A percentile compares a stretch with the other conserved stretches of the same genome.
Conservation (phyloP, 2,888 invertebrate species). For the Megalurothrips usitatus region DNA sequence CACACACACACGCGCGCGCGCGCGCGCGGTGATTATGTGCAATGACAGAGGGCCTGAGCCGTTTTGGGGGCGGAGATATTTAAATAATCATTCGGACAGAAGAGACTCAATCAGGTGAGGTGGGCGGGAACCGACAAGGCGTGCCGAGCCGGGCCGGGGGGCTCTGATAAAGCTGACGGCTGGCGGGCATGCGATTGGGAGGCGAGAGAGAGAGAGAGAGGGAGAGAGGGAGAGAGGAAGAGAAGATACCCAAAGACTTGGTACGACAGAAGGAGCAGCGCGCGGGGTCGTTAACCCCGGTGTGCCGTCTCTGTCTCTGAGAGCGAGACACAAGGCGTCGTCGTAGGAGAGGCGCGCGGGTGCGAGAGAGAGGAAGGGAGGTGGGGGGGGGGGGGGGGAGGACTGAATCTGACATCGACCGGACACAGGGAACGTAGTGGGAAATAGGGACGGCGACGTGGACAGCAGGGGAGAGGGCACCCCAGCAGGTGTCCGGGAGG, state of each 20-base stretch:
- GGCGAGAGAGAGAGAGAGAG: neutral
- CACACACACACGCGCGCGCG: too few species aligned
- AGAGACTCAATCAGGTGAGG: too few species aligned
- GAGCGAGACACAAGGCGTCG: neutral
- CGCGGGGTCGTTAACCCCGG: neutral
- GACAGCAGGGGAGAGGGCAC: neutral
- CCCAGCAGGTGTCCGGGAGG: conserved; percentile 1
- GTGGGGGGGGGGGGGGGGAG: neutral
- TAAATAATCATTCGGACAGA: too few species aligned
- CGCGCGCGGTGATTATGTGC: too few species aligned
- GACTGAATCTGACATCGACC: neutral
- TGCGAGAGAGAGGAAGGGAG: neutral
- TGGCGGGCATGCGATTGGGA: neutral
- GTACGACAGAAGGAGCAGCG: neutral
- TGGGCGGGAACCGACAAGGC: too few species aligned
- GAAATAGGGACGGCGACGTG: neutral
- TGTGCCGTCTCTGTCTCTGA: neutral
- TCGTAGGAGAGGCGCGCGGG: neutral
- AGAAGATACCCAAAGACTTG: neutral
- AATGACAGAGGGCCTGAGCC: too few species aligned
- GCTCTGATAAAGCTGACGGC: too few species aligned
- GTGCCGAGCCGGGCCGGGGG: too few species aligned
- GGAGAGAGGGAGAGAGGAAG: neutral
- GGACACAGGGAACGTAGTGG: neutral
- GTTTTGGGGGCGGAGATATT: too few species aligned